Base-by-base conservation (phyloP, 2,113 vertebrate species). In the Gobiocypris rarus region DNA sequence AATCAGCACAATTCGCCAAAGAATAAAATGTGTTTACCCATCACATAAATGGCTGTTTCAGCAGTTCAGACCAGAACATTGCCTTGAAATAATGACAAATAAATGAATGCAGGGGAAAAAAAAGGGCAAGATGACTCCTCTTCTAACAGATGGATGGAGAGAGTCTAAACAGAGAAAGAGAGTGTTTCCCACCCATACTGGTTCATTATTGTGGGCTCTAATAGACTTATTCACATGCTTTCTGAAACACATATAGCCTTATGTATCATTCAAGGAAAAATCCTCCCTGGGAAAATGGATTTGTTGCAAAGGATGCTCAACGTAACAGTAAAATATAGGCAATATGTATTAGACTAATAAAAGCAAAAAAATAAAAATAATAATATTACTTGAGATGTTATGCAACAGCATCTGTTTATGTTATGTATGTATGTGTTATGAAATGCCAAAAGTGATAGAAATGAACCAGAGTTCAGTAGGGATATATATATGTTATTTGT, bases 101-200 rank as follows among this genome's bases (percentile, higher is more conserved):
- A 59, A 17, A 78, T 26, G 14, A 26, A 63, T 22, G 8, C 4
- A 34, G 8, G 26, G 58, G 43, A 59, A 80, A 26, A 14, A 38
- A 38, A 38, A 38, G 3, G 77, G 5, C 1, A 48, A 28, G 9
- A 63, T 50, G 63, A 52, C n/a, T 26, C 28, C n/a, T 26, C 28
- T 81, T 38, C 17, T 56, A 70, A 70, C 45, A 71, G 80, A 82
- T 71, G 10, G 22, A 50, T 28, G 26, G 59, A 52, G 19, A 48
- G 15, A 50, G 59, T 43, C 22, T 54, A 79, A 24, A 19, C 22
- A 79, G n/a, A 26, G 76, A 24, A 22, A 65, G 11, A 19, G 22
- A 11, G 48, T 34, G 9, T 75, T 54, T 75, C n/a, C 38, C 15
- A 28, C 5, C 28, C 24, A 28, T 17, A 31, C 1, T 65, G 38